Evolutionary conservation across 1,140 invertebrate genomes (phyloP).

Genomic region (Cotesia typhae): DNA sequence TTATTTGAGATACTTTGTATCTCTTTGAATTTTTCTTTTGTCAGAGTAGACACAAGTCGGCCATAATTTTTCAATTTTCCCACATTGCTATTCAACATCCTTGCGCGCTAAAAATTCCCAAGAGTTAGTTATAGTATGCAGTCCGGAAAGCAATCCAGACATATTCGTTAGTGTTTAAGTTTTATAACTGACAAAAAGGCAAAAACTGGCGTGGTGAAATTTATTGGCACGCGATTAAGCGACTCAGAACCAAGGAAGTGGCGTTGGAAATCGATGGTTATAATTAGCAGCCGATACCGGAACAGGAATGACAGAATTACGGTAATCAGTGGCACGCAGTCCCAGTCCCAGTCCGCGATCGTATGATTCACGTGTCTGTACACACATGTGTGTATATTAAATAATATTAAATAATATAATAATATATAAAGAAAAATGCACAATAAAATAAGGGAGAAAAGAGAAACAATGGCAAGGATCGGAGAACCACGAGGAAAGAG

Average conservation of each 20-base stretch:
- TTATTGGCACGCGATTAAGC: constrained; percentile 18
- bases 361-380: constrained; percentile 55
- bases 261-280: constrained; percentile 59
- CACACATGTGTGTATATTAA: constrained; percentile 37
- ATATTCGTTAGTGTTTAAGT: background rate
- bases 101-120: too few species aligned
- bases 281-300: constrained; percentile 61
- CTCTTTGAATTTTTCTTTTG: too few species aligned
- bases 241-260: constrained; percentile 54
- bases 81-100: too few species aligned
- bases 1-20: too few species aligned
- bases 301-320: constrained; percentile 60
- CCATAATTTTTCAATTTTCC: too few species aligned
- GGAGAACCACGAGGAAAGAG: constrained; percentile 51
- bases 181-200: constrained; percentile 29
- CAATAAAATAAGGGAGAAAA: constrained; percentile 30
- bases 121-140: too few species aligned
- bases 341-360: constrained; percentile 50
- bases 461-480: constrained; percentile 39
- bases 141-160: too few species aligned
- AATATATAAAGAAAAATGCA: constrained; percentile 36
- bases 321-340: constrained; percentile 60
- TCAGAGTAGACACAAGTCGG: too few species aligned
- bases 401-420: constrained; percentile 28
- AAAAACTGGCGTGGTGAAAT: background rate